Evolutionary conservation across 2,888 invertebrate genomes (phyloP), one percentile per base, ranked within the genome.

Genomic region (Masnerella sp.): DNA sequence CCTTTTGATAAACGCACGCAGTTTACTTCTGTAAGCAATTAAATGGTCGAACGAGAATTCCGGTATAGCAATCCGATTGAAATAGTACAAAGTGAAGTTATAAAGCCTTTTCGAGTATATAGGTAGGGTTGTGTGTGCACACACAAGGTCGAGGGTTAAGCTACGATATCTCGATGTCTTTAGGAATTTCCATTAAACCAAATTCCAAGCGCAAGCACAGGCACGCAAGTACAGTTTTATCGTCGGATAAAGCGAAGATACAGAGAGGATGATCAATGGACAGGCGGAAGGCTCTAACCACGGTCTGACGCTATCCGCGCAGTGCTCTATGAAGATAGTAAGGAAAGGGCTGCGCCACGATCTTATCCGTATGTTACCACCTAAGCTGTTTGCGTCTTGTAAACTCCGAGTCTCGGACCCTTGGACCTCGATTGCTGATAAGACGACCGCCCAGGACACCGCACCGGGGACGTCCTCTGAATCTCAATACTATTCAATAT

Each of bases 361-460:
- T 85, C 83, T 84, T 85, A 86, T 85, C 85, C 79, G 72, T 78
- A 81, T 80, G 82, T 81, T 82, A 84, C 83, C 82, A 81, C 83
- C 81, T 84, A 85, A 85, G 83, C 85, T 84, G 84, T 85, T 85
- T 84, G 85, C 84, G 82, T 85, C 84, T 84, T 84, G 85, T 84
- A 85, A 86, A 85, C 83, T 84, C 77, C 17, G 52, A 47, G 69
- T 64, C 71, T 78, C 75, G 69, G 71, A 72, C 74, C 70, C 67
- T 67, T 67, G 74, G 74, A 75, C 72, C 69, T 62, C 71, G 79
- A 82, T 81, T 78, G 72, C 64, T 82, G 83, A 83, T 83, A 83
- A 82, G 80, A 77, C 65, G 76, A 54, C 75, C 75, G 68, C 69
- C 54, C 34, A 74, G 76, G 77, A 77, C 51, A 56, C 78, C 78